Conservation (phyloP, 1,140 invertebrate genomes). For the Drusus annulatus region DNA sequence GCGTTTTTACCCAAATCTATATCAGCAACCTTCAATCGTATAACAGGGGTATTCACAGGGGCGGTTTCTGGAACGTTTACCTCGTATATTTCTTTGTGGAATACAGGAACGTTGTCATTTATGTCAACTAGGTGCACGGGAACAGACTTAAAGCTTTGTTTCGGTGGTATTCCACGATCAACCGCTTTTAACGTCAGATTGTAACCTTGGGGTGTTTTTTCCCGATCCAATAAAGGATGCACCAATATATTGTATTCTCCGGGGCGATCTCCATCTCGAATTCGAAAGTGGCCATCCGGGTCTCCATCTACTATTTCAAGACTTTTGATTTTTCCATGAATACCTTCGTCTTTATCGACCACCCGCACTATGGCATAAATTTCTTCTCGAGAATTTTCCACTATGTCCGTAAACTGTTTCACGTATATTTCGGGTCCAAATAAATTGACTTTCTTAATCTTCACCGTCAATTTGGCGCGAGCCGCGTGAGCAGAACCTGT, state of each 20-base stretch:
- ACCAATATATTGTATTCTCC: conserved; percentile 82
- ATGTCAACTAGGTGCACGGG: conserved; percentile 81
- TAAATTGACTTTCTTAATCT: conserved; percentile 80
- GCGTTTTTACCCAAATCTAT: conserved; percentile 84
- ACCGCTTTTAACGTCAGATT: conserved; percentile 85
- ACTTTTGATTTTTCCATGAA: conserved; percentile 83
- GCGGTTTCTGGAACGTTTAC: conserved; percentile 87
- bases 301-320: conserved; percentile 88
- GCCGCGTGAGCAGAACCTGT: conserved; percentile 52
- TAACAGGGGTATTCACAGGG: conserved; percentile 85
- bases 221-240: conserved; percentile 79
- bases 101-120: conserved; percentile 87
- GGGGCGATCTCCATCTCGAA: conserved; percentile 71
- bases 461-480: conserved; percentile 51
- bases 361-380: conserved; percentile 90
- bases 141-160: conserved; percentile 79
- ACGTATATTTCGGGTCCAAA: conserved; percentile 86
- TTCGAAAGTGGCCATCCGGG: conserved; percentile 83
- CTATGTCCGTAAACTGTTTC: conserved; percentile 80
- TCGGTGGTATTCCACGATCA: conserved; percentile 83
- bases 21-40: conserved; percentile 85
- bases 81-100: conserved; percentile 86
- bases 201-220: conserved; percentile 80
- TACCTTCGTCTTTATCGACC: conserved; percentile 82
- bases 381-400: conserved; percentile 84